phyloP scores from a whole-genome alignment of 1,140 invertebrate species.

The Zaprionus ghesquierei region DNA sequence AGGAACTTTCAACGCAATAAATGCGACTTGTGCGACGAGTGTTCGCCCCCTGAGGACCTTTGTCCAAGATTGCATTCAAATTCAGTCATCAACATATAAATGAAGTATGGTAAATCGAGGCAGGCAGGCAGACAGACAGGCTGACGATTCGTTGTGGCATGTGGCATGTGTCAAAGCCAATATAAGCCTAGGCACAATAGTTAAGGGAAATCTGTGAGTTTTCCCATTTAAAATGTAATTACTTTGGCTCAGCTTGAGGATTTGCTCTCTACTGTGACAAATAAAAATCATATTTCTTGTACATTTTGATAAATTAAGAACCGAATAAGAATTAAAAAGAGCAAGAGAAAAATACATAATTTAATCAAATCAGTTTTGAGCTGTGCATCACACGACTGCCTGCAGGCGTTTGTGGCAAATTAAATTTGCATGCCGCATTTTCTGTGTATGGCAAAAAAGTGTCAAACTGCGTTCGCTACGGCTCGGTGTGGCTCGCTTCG shows the following conservation, averaged over 20 bases:
- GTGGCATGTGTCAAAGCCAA: conserved; percentile 8
- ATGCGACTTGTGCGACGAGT: conserved; percentile 7
- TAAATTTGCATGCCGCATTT: conserved; percentile 79
- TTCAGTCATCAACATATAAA: conserved; percentile 79
- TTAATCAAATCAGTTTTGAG: conserved; percentile 60
- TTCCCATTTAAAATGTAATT: conserved; percentile 68
- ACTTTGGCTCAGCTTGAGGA: conserved; percentile 56
- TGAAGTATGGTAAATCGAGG: conserved; percentile 43
- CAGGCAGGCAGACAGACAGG: background rate
- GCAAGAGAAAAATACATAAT: conserved; percentile 61
- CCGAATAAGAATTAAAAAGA: conserved; percentile 52
- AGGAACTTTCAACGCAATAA: conserved; percentile 13
- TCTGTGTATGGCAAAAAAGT: conserved; percentile 63
- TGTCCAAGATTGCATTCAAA: conserved; percentile 70
- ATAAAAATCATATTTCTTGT: conserved; percentile 2
- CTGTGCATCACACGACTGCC: conserved; percentile 32
- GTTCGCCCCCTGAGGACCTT: conserved; percentile 47
- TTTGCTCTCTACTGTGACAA: conserved; percentile 25
- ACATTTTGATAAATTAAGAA: conserved; percentile 36
- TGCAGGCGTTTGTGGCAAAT: conserved; percentile 61
- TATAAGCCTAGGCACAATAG: conserved; percentile 21
- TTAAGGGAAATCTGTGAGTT: conserved; percentile 19
- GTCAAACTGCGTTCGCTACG: conserved; percentile 55
- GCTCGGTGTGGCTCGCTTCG: conserved; percentile 24
- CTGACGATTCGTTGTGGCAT: background rate